Evolutionary conservation across 2,113 vertebrate species (phyloP), one percentile per base, ranked within the genome.

Genomic region (Strigops habroptila): DNA sequence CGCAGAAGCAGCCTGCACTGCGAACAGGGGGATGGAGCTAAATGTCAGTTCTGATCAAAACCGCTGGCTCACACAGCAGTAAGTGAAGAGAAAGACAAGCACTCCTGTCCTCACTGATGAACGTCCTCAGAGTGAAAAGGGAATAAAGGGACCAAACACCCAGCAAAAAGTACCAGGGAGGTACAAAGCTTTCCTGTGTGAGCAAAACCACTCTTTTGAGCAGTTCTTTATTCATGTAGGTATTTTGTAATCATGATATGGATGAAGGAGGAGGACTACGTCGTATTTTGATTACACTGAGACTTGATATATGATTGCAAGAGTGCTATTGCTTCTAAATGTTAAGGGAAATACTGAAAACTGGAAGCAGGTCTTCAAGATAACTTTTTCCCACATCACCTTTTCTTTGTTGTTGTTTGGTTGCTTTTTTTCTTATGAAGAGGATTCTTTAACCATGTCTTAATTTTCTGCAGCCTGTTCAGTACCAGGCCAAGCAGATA

Each of bases 31-130:
- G 15, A 73, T 95, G 78, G 93, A 92, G 10, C 65, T 85, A 13
- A 91, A 94, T 39, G 31, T 22, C n/a, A 53, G 21, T 41, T 95
- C 94, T 44, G 87, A 92, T 16, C 90, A 96, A 86, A 97, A 94
- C 28, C 86, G 93, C 44, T 98, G 97, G 95, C 86, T 97, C 27
- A 46, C 71, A 12, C 95, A 86, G 21, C 93, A 95, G 9, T 93
- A 93, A 49, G 5, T 27, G 51, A 86, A 95, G 80, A 88, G 80
- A 39, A 95, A 48, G 31, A 89, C 6, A 96, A 63, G 15, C 68
- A 37, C 48, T 31, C 39, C 90, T 96, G 37, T 91, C 53, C 71
- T 95, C 90, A 81, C 60, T 18, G 59, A 88, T 55, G 95, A 70
- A 24, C 7, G 1, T 75, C 63, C 78, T 95, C 84, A 95, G 64